Evolutionary conservation across 2,797 vertebrate species (phyloP).

Genomic region (Hyperoplus immaculatus): DNA sequence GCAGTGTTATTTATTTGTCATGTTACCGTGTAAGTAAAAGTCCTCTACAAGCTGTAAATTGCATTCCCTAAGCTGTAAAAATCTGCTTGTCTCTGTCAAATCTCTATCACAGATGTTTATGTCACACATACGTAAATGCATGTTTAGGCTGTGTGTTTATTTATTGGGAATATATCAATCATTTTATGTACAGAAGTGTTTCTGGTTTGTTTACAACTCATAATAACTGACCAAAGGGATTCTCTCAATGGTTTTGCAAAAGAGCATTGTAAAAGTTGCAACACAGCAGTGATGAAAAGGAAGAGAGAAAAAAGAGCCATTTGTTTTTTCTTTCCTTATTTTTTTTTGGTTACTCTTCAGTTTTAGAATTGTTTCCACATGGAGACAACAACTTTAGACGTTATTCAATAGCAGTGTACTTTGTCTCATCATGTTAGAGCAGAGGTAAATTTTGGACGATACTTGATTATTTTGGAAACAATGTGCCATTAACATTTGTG

Average conservation of each 20-base stretch:
- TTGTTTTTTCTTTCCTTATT: slow-evolving; percentile 71
- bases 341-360: slow-evolving; percentile 48
- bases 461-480: slow-evolving; percentile 83
- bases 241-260: slow-evolving; percentile 87
- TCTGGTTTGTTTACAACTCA: slow-evolving; percentile 98
- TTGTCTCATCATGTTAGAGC: slow-evolving; percentile 65
- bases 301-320: slow-evolving; percentile 78
- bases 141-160: slow-evolving; percentile 96
- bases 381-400: slow-evolving; percentile 47
- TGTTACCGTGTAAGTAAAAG: slow-evolving; percentile 94
- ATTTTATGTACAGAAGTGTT: slow-evolving; percentile 92
- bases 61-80: slow-evolving; percentile 94
- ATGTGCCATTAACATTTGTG: slow-evolving; percentile 85
- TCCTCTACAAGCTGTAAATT: slow-evolving; percentile 95
- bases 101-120: slow-evolving; percentile 90
- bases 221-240: slow-evolving; percentile 95
- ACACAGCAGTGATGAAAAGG: slow-evolving; percentile 69
- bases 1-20: slow-evolving; percentile 99
- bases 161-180: slow-evolving; percentile 96
- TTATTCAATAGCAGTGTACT: slow-evolving; percentile 67
- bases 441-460: slow-evolving; percentile 75
- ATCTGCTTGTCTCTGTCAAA: slow-evolving; percentile 88
- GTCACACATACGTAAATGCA: slow-evolving; percentile 91
- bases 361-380: slow-evolving; percentile 62
- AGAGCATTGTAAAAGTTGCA: slow-evolving; percentile 79